Conservation (phyloP, 1,140 invertebrate species). For the Euglossa dilemma region DNA sequence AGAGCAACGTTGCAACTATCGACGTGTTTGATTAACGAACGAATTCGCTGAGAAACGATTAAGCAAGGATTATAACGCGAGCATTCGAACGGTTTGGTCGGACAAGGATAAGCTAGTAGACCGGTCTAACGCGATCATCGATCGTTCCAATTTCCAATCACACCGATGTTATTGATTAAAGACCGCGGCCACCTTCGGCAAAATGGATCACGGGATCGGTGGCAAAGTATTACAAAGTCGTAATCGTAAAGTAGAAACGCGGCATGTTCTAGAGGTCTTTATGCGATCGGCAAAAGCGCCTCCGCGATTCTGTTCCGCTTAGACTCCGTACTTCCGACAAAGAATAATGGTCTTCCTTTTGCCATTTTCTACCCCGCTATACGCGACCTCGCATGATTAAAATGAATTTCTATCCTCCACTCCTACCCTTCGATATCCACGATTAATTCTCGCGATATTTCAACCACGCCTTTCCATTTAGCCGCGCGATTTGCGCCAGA, state of each 20-base stretch:
- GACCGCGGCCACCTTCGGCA: slow-evolving; percentile 28
- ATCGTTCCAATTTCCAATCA: slow-evolving; percentile 59
- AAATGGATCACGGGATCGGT: slow-evolving; percentile 48
- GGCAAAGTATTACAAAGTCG: slow-evolving; percentile 62
- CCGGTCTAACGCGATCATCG: slow-evolving; percentile 1
- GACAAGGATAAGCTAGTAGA: neutral
- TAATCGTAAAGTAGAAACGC: slow-evolving; percentile 55
- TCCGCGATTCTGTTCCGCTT: slow-evolving; percentile 4
- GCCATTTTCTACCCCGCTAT: slow-evolving; percentile 39
- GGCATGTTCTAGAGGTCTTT: slow-evolving; percentile 56
- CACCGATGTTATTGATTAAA: slow-evolving; percentile 36
- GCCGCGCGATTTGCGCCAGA: neutral
- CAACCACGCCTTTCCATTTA: neutral
- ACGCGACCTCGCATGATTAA: slow-evolving; percentile 19
- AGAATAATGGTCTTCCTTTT: slow-evolving; percentile 47
- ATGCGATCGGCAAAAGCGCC: slow-evolving; percentile 47
- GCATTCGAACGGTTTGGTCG: neutral
- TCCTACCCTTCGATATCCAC: neutral
- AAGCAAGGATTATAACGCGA: neutral
- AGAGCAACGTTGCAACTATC: neutral
- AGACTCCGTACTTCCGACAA: slow-evolving; percentile 16
- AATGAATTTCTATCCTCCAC: slow-evolving; percentile 40
- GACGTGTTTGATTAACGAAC: neutral
- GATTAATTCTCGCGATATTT: slow-evolving; percentile 50
- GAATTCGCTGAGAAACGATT: neutral